Evolutionary conservation across 2,888 invertebrate genomes (phyloP), one percentile per base, ranked within the genome.

Genomic region (Zaprionus obscuricornis): DNA sequence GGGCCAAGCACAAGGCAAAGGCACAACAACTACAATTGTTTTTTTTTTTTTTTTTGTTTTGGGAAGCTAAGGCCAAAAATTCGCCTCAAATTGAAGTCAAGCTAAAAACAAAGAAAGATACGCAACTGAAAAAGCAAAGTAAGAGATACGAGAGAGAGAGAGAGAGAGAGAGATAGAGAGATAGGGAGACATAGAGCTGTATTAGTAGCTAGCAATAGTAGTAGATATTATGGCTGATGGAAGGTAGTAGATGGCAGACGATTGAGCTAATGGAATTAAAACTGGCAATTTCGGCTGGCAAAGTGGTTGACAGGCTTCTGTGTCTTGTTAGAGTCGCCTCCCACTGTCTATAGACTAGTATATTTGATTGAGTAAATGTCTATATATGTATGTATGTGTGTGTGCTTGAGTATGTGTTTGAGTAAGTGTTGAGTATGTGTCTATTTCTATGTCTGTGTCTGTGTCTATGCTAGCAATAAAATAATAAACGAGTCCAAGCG

Each of bases 191-290:
- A n/a, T n/a, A n/a, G n/a, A n/a, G n/a, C n/a, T n/a, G n/a, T n/a
- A n/a, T n/a, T n/a, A n/a, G n/a, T n/a, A n/a, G 51, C 13, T 33
- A 22, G 13, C 27, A 31, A 27, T 52, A 13, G 7, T 17, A 13
- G 6, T 6, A 7, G 10, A 16, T 46, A 24, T 22, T 14, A 1
- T 11, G 1, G 29, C 3, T 29, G 8, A 27, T 6, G 10, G 10
- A 20, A 22, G 10, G 17, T 37, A 57, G 59, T 43, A 37, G 45
- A 27, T 13, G 16, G 14, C 34, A 10, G 33, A 18, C 47, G 49
- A 62, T 43, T 46, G 47, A 34, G 51, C 65, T 83, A 85, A 85
- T 87, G 74, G 85, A 77, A 85, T 87, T 85, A 77, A 76, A 74
- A 81, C 82, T 72, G 86, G 62, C 81, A 72, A 76, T 72, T 77